Base-by-base conservation (phyloP, 2,888 invertebrate species). In the Neelides folsomi region DNA sequence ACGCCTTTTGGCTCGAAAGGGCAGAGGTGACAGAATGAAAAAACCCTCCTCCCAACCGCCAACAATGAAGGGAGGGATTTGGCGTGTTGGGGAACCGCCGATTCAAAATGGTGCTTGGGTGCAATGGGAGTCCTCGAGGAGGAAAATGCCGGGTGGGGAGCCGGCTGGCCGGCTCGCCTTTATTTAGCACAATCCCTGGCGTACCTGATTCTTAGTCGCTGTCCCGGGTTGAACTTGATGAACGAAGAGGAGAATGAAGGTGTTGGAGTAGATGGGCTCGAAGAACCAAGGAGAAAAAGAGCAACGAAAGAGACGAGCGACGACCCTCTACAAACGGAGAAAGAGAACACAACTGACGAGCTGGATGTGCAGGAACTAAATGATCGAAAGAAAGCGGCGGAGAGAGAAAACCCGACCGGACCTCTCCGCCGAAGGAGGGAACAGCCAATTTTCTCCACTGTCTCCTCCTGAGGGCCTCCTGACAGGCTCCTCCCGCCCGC, bases 361-460 rank as follows among this genome's bases (percentile, higher is more conserved):
- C 73, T 74, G 73, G 75, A 74, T 74, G 76, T 76, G 75, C 76
- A 75, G 74, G 74, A 76, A 76, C 76, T 76, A 76, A 76, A 76
- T 77, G 76, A 73, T 72, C 71, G 71, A 69, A 61, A 60, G 59
- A 57, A 59, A 61, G 57, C 60, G 55, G 54, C 60, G 63, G 63
- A 52, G 56, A 56, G 69, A 70, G 71, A 72, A 71, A 47, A 27
- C 39, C 35, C 35, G 16, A 35, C 42, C 12, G 42, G 42, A 16
- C 15, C 15, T 42, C 42, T 19, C 42, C 42, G 16, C 18, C 13
- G 12, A 15, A 39, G 15, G 44, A 18, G 48, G 27, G 47, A 40
- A 49, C 52, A 49, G 39, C 38, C 49, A 45, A 47, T 34, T n/a
- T 36, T 37, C 43, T 16, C 51, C 44, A 15, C 40, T 47, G 34